Conservation (phyloP, 2,113 vertebrate genomes). For the Motacilla tschutschensis region DNA sequence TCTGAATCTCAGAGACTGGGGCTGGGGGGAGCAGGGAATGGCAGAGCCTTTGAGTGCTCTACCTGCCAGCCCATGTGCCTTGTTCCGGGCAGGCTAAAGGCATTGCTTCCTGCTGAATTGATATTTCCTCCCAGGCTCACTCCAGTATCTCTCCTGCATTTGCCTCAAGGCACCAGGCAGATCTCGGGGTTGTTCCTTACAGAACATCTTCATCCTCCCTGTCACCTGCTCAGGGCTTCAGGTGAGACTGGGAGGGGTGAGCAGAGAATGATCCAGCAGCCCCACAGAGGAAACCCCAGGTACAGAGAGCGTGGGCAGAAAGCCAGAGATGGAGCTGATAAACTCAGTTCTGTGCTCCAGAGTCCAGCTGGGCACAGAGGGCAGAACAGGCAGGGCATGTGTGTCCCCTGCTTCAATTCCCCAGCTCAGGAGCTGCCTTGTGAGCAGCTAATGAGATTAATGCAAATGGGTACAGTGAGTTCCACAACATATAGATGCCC, state of each 20-base stretch:
- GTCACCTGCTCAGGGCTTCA: neutral
- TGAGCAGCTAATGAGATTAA: conserved; percentile 37
- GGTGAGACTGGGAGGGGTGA: neutral
- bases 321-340: neutral
- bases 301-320: neutral
- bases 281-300: neutral
- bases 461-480: conserved; percentile 20
- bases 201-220: neutral
- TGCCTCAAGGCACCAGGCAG: neutral
- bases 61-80: neutral
- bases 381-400: neutral
- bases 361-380: neutral
- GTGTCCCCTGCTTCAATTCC: neutral
- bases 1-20: neutral
- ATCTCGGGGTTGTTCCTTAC: neutral
- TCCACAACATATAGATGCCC: conserved; percentile 46
- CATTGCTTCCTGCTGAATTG: neutral
- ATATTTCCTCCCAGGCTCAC: neutral
- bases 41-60: neutral
- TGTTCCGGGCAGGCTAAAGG: neutral
- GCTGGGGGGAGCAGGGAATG: neutral
- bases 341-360: neutral
- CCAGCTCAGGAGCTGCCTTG: neutral
- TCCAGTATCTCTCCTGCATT: neutral
- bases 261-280: neutral